Base-by-base conservation (phyloP, 2,888 invertebrate species). In the Bruchidius siliquastri region DNA sequence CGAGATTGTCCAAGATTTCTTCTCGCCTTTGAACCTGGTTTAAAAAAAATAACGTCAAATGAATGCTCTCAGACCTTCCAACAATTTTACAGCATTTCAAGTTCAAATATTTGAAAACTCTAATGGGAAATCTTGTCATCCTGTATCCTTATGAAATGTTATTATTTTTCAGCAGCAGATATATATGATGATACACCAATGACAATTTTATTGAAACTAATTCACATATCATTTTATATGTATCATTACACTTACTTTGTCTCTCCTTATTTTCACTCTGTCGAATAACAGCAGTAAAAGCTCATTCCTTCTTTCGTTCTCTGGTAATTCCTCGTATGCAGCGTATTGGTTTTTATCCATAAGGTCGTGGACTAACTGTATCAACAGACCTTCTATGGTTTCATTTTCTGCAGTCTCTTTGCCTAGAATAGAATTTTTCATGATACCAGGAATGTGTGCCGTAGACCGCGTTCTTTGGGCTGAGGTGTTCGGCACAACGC, bases 1-100 rank as follows among this genome's bases (percentile, higher is more conserved):
- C 85, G 4, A 86, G 79, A 21, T 85, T 82, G 75, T 86, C 87
- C 68, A 87, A 73, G 3, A 85, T 76, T 75, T 85, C 84, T 77
- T 86, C 86, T 21, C 86, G 79, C 76, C 80, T 81, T 2, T 81
- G 80, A 6, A 85, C 82, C 82, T 84, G 74, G 22, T 49, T 49
- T 49, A 74, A 74, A 70, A 72, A 68, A 3, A 68, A 21, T 10
- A 21, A 21, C 68, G 68, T 20, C 26, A 26, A 8, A 4, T 68
- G 20, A 21, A 20, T 21, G 8, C 8, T 2, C 21, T 68, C 21
- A 68, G 21, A 4, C 3, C 68, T 26, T n/a, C n/a, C n/a, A n/a
- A n/a, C n/a, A n/a, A n/a, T n/a, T n/a, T n/a, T n/a, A n/a, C n/a
- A n/a, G n/a, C n/a, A n/a, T n/a, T n/a, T n/a, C n/a, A n/a, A n/a